A percentile compares a stretch with the other conserved stretches of the same genome.
Evolutionary conservation across 2,797 vertebrate species (phyloP).

Genomic region (Darevskia nairensis): DNA sequence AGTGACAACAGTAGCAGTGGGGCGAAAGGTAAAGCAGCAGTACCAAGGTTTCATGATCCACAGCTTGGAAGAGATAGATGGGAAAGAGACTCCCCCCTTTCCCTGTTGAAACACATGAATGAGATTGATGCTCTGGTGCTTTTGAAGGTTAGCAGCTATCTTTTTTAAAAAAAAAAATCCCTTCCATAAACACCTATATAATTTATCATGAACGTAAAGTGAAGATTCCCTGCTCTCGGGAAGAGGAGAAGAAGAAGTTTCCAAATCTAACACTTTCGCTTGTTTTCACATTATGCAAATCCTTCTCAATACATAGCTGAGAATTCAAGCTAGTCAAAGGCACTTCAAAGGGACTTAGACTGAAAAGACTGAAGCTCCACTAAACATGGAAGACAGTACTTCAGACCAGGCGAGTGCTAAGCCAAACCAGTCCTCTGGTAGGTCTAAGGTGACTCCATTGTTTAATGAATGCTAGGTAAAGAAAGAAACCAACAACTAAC

Average conservation of each 20-base stretch:
- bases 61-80: conserved; percentile 24
- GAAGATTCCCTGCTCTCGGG: neutral
- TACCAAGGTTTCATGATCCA: conserved; percentile 8
- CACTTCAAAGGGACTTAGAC: conserved; percentile 49
- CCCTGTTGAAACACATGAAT: neutral
- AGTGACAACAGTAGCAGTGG: conserved; percentile 23
- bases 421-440: conserved; percentile 26
- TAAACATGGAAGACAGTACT: conserved; percentile 66
- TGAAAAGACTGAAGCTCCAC: conserved; percentile 40
- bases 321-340: conserved; percentile 44
- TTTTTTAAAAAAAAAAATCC: neutral
- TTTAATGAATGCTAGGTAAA: conserved; percentile 17
- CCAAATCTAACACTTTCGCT: neutral
- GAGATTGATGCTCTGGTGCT: neutral
- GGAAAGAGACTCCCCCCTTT: conserved; percentile 27
- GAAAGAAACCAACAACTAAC: neutral
- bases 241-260: neutral
- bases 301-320: conserved; percentile 34
- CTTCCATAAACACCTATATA: conserved; percentile 10
- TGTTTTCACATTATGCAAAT: conserved; percentile 31
- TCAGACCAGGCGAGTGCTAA: conserved; percentile 35
- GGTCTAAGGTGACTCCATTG: conserved; percentile 47
- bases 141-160: conserved; percentile 6
- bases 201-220: neutral
- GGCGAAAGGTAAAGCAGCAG: neutral